Percentiles rank a stretch among this genome's conserved stretches.
Evolutionary conservation across 2,888 invertebrate species (phyloP).

Genomic region (Sarcophaga caerulescens): DNA sequence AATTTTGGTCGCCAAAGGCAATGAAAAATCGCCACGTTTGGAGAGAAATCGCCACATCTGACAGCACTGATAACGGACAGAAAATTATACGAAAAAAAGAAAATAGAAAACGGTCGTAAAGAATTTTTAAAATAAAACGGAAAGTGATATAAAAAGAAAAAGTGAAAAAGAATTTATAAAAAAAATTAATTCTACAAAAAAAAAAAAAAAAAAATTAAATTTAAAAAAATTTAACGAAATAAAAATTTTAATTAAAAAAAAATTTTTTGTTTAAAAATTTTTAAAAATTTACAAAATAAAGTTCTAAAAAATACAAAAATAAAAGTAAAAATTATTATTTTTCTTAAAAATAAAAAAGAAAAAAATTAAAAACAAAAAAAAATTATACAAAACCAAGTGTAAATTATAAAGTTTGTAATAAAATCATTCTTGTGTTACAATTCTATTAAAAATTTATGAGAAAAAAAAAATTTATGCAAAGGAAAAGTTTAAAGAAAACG

Average conservation of each 20-base stretch:
- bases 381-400: not conserved
- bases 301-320: not conserved
- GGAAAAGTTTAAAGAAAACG: no score
- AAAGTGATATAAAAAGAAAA: not conserved
- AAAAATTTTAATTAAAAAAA: not conserved
- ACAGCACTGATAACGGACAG: not conserved
- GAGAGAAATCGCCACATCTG: no score
- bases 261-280: not conserved
- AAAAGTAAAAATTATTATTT: not conserved
- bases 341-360: not conserved
- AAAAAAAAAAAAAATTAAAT: slow-evolving; percentile 4
- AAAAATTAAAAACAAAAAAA: not conserved
- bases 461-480: not conserved
- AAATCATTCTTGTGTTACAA: no score
- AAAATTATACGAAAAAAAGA: slow-evolving; percentile 21
- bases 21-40: no score
- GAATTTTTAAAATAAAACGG: slow-evolving; percentile 23
- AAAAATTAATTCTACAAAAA: not conserved
- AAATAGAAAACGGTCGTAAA: slow-evolving; percentile 7
- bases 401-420: no score
- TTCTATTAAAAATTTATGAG: not conserved
- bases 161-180: not conserved
- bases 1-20: no score
- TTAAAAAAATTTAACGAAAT: not conserved
- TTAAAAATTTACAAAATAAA: no score